phyloP scores from a whole-genome alignment of 92 coral and sea anemone genomes.

The Porites lobata region DNA sequence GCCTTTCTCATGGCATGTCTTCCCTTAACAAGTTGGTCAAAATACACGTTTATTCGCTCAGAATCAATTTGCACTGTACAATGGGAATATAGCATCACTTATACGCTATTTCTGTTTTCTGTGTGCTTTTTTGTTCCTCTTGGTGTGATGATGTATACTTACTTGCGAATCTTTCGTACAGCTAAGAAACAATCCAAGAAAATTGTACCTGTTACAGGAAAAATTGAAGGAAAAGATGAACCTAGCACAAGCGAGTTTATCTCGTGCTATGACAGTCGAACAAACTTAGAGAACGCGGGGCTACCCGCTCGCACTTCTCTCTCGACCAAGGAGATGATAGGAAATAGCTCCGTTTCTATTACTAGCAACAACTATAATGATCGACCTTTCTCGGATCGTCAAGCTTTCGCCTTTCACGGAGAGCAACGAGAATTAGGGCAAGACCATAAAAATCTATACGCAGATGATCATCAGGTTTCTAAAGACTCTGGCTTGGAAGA shows the following conservation, averaged over 20 bases:
- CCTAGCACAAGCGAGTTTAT: constrained; percentile 21
- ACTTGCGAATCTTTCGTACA: constrained; percentile 71
- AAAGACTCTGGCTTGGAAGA: constrained; percentile 39
- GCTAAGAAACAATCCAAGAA: constrained; percentile 79
- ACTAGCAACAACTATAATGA: constrained; percentile 14
- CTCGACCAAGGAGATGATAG: constrained; percentile 4
- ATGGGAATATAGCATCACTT: constrained; percentile 75
- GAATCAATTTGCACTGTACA: constrained; percentile 91
- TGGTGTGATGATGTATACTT: constrained; percentile 74
- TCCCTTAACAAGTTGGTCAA: constrained; percentile 81
- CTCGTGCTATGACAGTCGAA: constrained; percentile 33
- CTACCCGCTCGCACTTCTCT: neutral
- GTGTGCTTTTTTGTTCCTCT: constrained; percentile 89
- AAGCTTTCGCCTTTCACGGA: neutral
- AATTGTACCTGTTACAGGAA: constrained; percentile 79
- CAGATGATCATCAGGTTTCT: constrained; percentile 1
- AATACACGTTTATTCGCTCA: constrained; percentile 72
- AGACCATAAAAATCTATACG: neutral
- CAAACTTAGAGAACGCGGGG: neutral
- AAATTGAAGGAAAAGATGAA: constrained; percentile 45
- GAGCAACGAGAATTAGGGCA: neutral
- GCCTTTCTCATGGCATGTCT: constrained; percentile 74
- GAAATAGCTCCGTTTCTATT: constrained; percentile 2
- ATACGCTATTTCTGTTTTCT: constrained; percentile 75
- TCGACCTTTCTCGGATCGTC: neutral